Conservation (phyloP, 2,888 invertebrate species). For the Galerucella pusilla region DNA sequence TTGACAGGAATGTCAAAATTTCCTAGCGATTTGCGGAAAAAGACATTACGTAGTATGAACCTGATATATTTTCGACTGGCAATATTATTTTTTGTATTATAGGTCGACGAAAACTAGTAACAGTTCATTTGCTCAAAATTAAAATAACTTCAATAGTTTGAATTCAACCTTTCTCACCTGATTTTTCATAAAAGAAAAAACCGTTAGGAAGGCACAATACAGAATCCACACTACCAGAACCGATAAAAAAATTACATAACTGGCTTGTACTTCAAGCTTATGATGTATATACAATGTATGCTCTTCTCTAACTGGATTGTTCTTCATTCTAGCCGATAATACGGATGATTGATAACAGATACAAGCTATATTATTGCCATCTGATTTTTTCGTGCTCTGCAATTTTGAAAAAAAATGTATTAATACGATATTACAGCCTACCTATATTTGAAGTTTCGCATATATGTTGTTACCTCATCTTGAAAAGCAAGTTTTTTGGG, state of each 20-base stretch:
- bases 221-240: slow-evolving; percentile 43
- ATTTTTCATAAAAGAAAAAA: slow-evolving; percentile 31
- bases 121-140: too few relatives aligned
- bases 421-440: too few relatives aligned
- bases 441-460: too few relatives aligned
- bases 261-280: slow-evolving; percentile 43
- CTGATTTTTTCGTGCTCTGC: slow-evolving; percentile 36
- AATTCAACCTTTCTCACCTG: not conserved
- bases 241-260: slow-evolving; percentile 48
- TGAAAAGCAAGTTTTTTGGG: too few relatives aligned
- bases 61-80: too few relatives aligned
- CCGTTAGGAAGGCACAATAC: slow-evolving; percentile 43
- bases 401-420: slow-evolving; percentile 5
- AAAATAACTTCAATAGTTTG: too few relatives aligned
- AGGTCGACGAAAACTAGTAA: too few relatives aligned
- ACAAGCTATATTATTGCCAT: slow-evolving; percentile 42
- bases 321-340: slow-evolving; percentile 43
- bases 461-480: too few relatives aligned
- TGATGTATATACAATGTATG: slow-evolving; percentile 38
- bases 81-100: too few relatives aligned
- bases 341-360: slow-evolving; percentile 44
- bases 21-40: too few relatives aligned
- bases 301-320: slow-evolving; percentile 42
- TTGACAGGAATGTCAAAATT: too few relatives aligned
- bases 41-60: too few relatives aligned